A percentile compares a stretch with the other conserved stretches of the same genome.
These are phyloP conservation scores for Oriolus oriolus DNA, from an alignment of 2,113 vertebrate species.

Conservation along the genomic window DNA sequence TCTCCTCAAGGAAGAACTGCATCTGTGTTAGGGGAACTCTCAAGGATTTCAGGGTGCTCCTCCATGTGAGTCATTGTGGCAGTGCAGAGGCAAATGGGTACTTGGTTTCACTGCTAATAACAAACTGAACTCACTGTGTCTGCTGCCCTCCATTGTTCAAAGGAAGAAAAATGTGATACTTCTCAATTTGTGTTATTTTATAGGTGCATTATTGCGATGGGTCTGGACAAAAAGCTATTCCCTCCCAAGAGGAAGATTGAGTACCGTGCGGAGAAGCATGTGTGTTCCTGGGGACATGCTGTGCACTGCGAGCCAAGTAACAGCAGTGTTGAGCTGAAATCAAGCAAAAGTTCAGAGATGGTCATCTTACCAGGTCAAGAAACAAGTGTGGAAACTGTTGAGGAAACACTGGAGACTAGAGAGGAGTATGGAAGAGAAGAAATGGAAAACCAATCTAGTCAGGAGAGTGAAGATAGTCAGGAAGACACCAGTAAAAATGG, in stretches of 20 bases:
- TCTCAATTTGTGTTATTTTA: not conserved
- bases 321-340: not conserved
- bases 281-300: not conserved
- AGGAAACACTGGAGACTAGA: not conserved
- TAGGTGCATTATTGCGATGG: conserved; percentile 89
- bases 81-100: not conserved
- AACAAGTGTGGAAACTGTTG: not conserved
- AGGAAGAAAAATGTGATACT: not conserved
- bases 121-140: not conserved
- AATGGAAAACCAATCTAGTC: not conserved
- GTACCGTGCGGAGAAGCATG: not conserved
- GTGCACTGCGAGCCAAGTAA: not conserved
- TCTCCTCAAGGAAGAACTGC: not conserved
- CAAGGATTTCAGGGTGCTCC: not conserved
- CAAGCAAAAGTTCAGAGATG: not conserved
- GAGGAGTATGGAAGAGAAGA: not conserved
- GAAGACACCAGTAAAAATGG: conserved; percentile 63
- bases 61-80: not conserved
- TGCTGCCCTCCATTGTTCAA: not conserved
- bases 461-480: not conserved
- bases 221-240: conserved; percentile 81
- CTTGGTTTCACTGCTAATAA: not conserved
- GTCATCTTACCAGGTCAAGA: not conserved
- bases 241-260: conserved; percentile 72
- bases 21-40: not conserved